phyloP scores from a whole-genome alignment of 2,888 invertebrate genomes.

The Cerastis leucographa region DNA sequence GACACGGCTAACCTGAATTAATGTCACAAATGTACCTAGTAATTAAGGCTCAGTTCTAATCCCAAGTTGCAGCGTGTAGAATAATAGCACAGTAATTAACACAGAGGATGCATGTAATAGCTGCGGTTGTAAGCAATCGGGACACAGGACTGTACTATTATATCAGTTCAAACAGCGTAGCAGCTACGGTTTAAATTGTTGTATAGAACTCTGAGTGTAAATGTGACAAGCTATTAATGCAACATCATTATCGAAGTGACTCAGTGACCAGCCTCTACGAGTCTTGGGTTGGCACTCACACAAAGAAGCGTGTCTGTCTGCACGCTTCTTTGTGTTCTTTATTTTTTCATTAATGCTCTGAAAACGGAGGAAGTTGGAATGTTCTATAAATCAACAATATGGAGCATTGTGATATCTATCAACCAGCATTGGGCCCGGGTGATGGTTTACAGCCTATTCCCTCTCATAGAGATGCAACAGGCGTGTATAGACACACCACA shows the following conservation, averaged over 20 bases:
- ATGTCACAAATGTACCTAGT: conserved; percentile 10
- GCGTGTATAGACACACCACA: too few species aligned
- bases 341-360: too few species aligned
- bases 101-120: conserved; percentile 43
- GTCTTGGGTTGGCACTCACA: neutral
- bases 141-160: conserved; percentile 40
- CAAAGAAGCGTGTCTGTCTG: too few species aligned
- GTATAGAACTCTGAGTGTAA: conserved; percentile 7
- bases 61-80: conserved; percentile 26
- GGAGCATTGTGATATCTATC: neutral
- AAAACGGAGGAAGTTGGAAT: neutral
- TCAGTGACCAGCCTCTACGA: neutral
- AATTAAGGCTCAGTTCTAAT: conserved; percentile 27
- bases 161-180: conserved; percentile 32
- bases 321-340: neutral
- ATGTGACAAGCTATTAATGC: conserved; percentile 2
- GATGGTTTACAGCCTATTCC: too few species aligned
- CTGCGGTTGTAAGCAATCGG: conserved; percentile 47
- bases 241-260: neutral
- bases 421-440: neutral
- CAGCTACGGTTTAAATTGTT: conserved; percentile 26
- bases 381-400: neutral
- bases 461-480: too few species aligned
- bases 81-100: conserved; percentile 36
- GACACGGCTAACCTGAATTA: neutral